Conservation (phyloP, 2,888 invertebrate genomes). For the Caenorhabditis plicata region DNA sequence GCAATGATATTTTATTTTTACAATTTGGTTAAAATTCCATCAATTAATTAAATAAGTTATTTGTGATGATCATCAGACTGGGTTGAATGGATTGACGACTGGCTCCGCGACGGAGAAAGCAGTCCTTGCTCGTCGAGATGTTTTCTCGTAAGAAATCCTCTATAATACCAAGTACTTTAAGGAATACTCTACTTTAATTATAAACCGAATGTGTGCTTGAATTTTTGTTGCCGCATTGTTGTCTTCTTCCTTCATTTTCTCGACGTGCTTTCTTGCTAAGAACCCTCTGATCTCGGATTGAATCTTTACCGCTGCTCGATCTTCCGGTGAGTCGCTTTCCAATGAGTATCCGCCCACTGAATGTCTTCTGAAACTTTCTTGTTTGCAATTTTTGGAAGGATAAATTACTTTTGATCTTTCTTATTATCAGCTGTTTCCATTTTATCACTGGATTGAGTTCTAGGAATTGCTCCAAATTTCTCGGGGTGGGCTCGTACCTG, state of each 20-base stretch:
- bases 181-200: not conserved
- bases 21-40: no score
- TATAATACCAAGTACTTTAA: constrained; percentile 37
- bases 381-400: not conserved
- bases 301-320: constrained; percentile 62
- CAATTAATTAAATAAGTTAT: no score
- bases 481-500: constrained; percentile 72
- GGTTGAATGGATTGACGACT: constrained; percentile 51
- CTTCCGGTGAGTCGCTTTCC: constrained; percentile 56
- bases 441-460: constrained; percentile 58
- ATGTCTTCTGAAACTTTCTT: constrained; percentile 47
- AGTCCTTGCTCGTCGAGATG: constrained; percentile 59
- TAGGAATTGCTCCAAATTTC: constrained; percentile 74
- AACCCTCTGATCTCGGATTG: constrained; percentile 63
- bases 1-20: no score
- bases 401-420: constrained; percentile 59
- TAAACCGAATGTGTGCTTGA: constrained; percentile 81
- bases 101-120: constrained; percentile 56
- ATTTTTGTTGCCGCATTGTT: constrained; percentile 88
- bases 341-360: constrained; percentile 61
- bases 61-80: constrained; percentile 14
- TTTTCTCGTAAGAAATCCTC: constrained; percentile 63
- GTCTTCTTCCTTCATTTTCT: constrained; percentile 77
- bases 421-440: constrained; percentile 52
- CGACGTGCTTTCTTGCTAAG: constrained; percentile 58